These are phyloP conservation scores for Drosophila emarginata DNA, from an alignment of 2,888 invertebrate species.

Conservation along the genomic window DNA sequence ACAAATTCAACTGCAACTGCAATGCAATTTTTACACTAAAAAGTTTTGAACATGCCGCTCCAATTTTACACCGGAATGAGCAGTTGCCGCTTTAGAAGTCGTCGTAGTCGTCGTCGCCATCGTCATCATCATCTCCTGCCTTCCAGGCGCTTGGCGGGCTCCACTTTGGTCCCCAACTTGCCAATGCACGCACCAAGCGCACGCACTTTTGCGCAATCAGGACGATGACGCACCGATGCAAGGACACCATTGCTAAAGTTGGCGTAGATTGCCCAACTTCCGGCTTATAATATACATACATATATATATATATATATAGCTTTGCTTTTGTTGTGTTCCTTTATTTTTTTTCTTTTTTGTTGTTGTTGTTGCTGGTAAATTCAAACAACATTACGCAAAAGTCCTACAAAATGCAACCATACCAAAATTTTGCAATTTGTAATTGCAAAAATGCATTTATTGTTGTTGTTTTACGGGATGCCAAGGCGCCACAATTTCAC, in stretches of 20 bases:
- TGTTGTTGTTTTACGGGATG: not conserved
- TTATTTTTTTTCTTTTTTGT: conserved; percentile 35
- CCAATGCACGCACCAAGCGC: conserved; percentile 58
- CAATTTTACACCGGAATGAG: conserved; percentile 73
- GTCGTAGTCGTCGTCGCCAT: not conserved
- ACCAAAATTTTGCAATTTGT: conserved; percentile 34
- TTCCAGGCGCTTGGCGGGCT: conserved; percentile 28
- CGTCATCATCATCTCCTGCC: not conserved
- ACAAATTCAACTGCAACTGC: conserved; percentile 33
- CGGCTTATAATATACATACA: conserved; percentile 37
- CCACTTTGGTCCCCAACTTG: conserved; percentile 53
- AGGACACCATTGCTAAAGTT: conserved; percentile 16
- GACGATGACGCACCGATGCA: conserved; percentile 38
- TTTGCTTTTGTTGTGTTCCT: not conserved
- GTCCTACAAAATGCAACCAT: conserved; percentile 43
- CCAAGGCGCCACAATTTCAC: conserved; percentile 15
- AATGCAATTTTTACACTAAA: conserved; percentile 72
- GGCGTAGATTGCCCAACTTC: conserved; percentile 42
- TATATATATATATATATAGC: conserved; percentile 8
- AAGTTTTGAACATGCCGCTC: conserved; percentile 76
- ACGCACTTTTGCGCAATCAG: conserved; percentile 75
- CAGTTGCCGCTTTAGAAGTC: conserved; percentile 37
- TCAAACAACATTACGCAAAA: conserved; percentile 20
- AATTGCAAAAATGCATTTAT: not conserved
- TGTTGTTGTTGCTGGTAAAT: conserved; percentile 33